Conservation (phyloP, 1,140 invertebrate species). For the Trissolcus basalis region DNA sequence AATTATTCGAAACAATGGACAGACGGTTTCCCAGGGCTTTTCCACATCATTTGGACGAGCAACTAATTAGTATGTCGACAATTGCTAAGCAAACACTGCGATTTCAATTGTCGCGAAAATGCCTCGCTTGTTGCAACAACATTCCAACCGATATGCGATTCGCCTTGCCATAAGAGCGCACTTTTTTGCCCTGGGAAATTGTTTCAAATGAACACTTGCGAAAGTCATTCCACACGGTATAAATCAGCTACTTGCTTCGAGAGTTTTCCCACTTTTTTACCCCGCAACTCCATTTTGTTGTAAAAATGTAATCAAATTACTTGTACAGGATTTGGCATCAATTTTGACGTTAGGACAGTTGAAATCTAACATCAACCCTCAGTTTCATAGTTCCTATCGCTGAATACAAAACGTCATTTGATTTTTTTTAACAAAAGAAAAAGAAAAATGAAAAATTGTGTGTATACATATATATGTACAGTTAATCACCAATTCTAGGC, state of each 20-base stretch:
- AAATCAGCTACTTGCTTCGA: constrained; percentile 34
- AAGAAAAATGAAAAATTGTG: not conserved
- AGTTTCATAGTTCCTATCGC: too few species aligned
- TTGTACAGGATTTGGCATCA: too few species aligned
- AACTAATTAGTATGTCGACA: constrained; percentile 53
- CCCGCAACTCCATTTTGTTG: constrained; percentile 15
- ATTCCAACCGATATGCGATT: constrained; percentile 51
- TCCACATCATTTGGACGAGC: constrained; percentile 28
- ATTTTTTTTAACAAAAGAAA: not conserved
- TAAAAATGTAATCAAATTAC: constrained; percentile 48
- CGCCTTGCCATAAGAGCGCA: constrained; percentile 39
- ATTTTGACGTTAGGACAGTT: too few species aligned
- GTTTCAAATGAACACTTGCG: constrained; percentile 58
- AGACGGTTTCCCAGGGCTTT: constrained; percentile 41
- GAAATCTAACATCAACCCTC: too few species aligned
- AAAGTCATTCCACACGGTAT: constrained; percentile 46
- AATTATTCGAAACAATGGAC: constrained; percentile 36
- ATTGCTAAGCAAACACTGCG: constrained; percentile 42
- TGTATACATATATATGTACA: constrained; percentile 3
- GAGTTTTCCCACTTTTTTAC: constrained; percentile 48
- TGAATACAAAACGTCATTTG: too few species aligned
- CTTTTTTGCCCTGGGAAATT: constrained; percentile 56
- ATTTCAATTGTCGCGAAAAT: constrained; percentile 56
- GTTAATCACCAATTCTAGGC: constrained; percentile 20
- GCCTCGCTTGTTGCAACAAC: constrained; percentile 47